Conservation (phyloP, 2,113 vertebrate species). For the Corapipo altera region DNA sequence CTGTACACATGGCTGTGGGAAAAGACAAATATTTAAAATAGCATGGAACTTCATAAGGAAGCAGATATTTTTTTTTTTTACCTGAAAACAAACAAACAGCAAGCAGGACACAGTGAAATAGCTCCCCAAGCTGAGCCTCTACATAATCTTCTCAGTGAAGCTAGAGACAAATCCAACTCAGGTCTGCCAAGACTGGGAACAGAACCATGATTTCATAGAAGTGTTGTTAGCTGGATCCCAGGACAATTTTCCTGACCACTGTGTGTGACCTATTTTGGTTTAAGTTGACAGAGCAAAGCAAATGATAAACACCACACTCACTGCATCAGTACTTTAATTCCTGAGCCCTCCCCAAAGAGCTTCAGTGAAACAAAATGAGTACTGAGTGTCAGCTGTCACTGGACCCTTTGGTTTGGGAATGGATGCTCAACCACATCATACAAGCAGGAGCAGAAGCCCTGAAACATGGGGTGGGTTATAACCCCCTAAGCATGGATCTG, state of each 20-base stretch:
- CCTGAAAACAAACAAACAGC: neutral
- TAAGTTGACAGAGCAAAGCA: neutral
- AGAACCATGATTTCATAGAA: neutral
- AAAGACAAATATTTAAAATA: neutral
- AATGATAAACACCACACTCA: neutral
- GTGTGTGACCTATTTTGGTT: neutral
- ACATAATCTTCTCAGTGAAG: neutral
- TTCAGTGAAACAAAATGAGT: neutral
- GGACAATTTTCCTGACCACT: neutral
- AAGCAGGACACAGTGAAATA: neutral
- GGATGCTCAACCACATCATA: neutral
- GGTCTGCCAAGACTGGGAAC: neutral
- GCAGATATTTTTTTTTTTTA: neutral
- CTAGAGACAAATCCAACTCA: neutral
- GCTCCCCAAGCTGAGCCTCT: neutral
- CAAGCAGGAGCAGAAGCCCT: neutral
- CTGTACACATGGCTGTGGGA: constrained; percentile 77
- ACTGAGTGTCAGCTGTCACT: neutral
- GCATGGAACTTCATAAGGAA: neutral
- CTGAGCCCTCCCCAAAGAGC: neutral
- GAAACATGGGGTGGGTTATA: neutral
- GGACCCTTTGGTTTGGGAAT: neutral
- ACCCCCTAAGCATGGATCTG: accelerated
- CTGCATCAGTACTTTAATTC: neutral
- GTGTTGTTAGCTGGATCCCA: neutral